Conservation (phyloP, 2,113 vertebrate genomes). For the Choloepus hoffmanni region DNA sequence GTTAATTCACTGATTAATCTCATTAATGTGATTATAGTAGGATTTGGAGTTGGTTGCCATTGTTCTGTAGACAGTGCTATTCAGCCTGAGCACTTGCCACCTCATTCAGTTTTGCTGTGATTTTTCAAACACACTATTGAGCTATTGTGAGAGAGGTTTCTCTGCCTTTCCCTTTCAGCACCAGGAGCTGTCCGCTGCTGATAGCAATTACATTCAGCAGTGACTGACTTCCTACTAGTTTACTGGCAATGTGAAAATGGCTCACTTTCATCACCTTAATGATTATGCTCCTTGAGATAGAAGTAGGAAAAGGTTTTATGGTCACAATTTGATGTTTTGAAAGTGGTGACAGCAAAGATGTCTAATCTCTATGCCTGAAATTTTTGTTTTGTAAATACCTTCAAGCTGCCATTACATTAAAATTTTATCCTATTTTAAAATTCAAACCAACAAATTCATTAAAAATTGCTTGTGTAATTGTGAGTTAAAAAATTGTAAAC, state of each 20-base stretch:
- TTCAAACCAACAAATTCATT: background rate
- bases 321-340: slow-evolving; percentile 50
- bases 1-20: slow-evolving; percentile 95
- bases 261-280: slow-evolving; percentile 75
- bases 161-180: slow-evolving; percentile 88
- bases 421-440: slow-evolving; percentile 8
- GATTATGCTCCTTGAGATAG: slow-evolving; percentile 59
- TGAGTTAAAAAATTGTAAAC: background rate
- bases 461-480: background rate
- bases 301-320: slow-evolving; percentile 53
- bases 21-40: slow-evolving; percentile 93
- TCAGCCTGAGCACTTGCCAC: slow-evolving; percentile 81
- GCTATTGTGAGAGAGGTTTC: slow-evolving; percentile 72
- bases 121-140: slow-evolving; percentile 75
- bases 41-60: slow-evolving; percentile 91
- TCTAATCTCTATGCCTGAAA: background rate
- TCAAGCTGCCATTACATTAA: background rate
- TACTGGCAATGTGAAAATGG: slow-evolving; percentile 72
- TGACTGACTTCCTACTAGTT: slow-evolving; percentile 75
- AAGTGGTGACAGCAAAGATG: slow-evolving; percentile 64
- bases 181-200: slow-evolving; percentile 90
- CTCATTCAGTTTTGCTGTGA: slow-evolving; percentile 80
- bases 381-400: slow-evolving; percentile 1
- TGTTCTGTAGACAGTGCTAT: slow-evolving; percentile 88
- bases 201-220: slow-evolving; percentile 72